Evolutionary conservation across 1,140 invertebrate species (phyloP).

Genomic region (Watersipora subatra): DNA sequence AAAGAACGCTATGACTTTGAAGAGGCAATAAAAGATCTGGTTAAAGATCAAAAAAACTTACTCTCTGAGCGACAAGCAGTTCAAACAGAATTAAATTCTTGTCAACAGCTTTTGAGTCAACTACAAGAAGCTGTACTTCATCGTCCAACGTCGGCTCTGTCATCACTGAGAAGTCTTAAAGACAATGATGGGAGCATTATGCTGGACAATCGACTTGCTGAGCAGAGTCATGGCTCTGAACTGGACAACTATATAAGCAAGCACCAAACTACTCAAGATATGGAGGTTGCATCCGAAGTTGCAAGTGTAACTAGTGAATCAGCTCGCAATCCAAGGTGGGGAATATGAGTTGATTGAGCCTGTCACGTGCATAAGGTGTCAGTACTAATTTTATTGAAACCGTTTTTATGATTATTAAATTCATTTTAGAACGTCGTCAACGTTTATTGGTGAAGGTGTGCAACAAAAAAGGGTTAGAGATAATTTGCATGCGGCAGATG

Average conservation of each 20-base stretch:
- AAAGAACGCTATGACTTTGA: neutral
- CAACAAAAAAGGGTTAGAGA: neutral
- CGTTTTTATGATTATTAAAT: neutral
- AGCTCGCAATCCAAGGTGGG: neutral
- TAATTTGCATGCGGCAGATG: too few species aligned
- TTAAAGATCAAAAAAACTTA: neutral
- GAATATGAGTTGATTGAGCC: too few species aligned
- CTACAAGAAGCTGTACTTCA: neutral
- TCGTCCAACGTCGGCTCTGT: neutral
- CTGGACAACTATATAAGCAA: neutral
- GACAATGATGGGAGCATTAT: neutral
- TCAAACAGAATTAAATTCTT: neutral
- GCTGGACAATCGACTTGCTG: neutral
- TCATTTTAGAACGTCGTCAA: neutral
- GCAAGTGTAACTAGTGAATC: neutral
- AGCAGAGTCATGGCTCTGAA: neutral
- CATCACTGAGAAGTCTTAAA: neutral
- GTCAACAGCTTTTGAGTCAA: neutral
- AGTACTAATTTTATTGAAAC: neutral
- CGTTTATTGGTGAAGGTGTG: neutral
- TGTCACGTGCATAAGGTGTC: too few species aligned
- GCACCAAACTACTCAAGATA: neutral
- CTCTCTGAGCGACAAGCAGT: neutral
- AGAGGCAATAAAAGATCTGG: neutral
- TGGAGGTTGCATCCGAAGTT: neutral